These are phyloP conservation scores for Andrena chrysosceles DNA, from an alignment of 2,888 invertebrate genomes.

Conservation along the genomic window DNA sequence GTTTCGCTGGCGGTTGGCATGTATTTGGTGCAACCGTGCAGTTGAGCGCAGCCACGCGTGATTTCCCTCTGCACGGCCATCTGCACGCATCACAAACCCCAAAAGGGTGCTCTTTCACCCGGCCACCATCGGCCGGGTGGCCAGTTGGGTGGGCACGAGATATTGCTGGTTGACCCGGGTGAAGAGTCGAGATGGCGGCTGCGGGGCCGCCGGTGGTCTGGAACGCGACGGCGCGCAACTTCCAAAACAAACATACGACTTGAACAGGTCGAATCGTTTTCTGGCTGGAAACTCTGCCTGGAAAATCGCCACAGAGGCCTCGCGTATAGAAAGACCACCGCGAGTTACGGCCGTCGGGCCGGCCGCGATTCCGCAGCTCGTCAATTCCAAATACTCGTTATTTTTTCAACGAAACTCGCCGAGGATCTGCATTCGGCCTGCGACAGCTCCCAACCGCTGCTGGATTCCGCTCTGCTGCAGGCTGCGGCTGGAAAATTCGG, in stretches of 20 bases:
- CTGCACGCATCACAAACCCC: constrained; percentile 82
- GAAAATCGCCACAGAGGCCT: constrained; percentile 55
- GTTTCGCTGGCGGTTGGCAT: constrained; percentile 75
- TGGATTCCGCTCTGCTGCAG: not conserved
- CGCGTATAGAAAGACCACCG: constrained; percentile 27
- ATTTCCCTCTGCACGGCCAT: constrained; percentile 81
- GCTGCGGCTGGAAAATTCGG: not conserved
- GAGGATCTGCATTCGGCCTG: not conserved
- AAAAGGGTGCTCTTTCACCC: constrained; percentile 81
- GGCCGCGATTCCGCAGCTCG: constrained; percentile 33
- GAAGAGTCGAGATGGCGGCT: constrained; percentile 58
- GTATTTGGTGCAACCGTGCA: constrained; percentile 77
- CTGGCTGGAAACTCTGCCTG: constrained; percentile 68
- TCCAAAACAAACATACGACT: constrained; percentile 75
- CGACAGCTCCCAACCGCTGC: not conserved
- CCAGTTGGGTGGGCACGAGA: constrained; percentile 55
- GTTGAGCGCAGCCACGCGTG: constrained; percentile 81
- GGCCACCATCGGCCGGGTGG: constrained; percentile 50
- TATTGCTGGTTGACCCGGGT: constrained; percentile 59
- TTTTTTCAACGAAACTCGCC: constrained; percentile 46
- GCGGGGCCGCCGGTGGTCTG: constrained; percentile 40
- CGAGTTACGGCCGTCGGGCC: constrained; percentile 61
- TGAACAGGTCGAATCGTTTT: constrained; percentile 69
- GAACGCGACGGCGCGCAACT: constrained; percentile 64
- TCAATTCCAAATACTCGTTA: constrained; percentile 43